Conservation (phyloP, 2,888 invertebrate species). For the Incurvaria masculella region DNA sequence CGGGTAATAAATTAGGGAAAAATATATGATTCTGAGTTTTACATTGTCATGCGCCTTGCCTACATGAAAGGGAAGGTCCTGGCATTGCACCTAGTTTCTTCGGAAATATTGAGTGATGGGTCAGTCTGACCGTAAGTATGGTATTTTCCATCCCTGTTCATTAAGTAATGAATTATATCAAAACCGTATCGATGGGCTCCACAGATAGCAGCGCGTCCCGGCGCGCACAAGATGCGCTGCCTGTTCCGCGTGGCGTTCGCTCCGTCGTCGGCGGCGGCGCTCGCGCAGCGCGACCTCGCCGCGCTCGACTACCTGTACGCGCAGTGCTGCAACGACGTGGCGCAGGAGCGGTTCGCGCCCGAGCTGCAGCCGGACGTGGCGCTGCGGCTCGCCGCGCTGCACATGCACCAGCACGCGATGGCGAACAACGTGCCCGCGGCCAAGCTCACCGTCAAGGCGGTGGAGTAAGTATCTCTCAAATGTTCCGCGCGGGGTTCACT, state of each 20-base stretch:
- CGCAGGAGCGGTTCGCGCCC: slow-evolving; percentile 81
- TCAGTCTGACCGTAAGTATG: too few relatives aligned
- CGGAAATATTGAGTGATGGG: too few relatives aligned
- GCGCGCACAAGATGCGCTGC: slow-evolving; percentile 86
- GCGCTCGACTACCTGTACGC: slow-evolving; percentile 87
- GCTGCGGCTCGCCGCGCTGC: slow-evolving; percentile 80
- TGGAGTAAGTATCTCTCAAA: slow-evolving; percentile 76
- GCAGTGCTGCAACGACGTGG: slow-evolving; percentile 93
- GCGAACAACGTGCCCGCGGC: slow-evolving; percentile 74
- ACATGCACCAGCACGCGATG: slow-evolving; percentile 87
- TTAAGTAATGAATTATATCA: too few relatives aligned
- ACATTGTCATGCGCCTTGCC: too few relatives aligned
- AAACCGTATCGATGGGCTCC: slow-evolving; percentile 11
- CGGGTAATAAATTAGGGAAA: too few relatives aligned
- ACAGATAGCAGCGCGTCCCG: slow-evolving; percentile 87
- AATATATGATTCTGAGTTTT: too few relatives aligned
- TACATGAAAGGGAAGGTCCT: too few relatives aligned
- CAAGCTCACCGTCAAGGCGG: slow-evolving; percentile 80
- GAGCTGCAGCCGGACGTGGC: slow-evolving; percentile 75
- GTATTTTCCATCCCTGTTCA: too few relatives aligned
- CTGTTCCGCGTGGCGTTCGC: slow-evolving; percentile 88
- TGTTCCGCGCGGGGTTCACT: slow-evolving; percentile 87
- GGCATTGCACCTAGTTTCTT: too few relatives aligned
- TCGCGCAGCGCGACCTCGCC: slow-evolving; percentile 79
- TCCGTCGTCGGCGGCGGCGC: slow-evolving; percentile 78